Evolutionary conservation across 2,113 vertebrate species (phyloP).

Genomic region (Lichenostomus cassidix): DNA sequence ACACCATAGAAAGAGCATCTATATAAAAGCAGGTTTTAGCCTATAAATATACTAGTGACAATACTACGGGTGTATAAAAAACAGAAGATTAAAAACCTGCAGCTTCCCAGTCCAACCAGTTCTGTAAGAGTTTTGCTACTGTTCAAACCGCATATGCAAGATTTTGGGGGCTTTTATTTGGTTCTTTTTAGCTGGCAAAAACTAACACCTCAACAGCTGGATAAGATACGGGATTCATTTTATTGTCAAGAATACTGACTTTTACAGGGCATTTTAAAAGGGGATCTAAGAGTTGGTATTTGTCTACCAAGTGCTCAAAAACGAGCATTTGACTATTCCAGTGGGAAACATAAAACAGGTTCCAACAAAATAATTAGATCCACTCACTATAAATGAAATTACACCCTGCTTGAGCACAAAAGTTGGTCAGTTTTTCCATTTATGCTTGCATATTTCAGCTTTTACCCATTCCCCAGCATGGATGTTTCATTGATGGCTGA

Average conservation of each 20-base stretch:
- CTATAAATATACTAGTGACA: background rate
- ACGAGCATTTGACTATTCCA: slow-evolving; percentile 1
- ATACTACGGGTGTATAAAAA: background rate
- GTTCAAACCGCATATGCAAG: background rate
- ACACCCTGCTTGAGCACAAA: background rate
- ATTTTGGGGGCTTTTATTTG: background rate
- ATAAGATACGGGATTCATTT: background rate
- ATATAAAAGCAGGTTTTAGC: background rate
- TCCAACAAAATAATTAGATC: background rate
- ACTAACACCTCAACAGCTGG: background rate
- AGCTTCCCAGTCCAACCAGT: background rate
- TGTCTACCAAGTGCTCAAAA: background rate
- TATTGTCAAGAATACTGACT: background rate
- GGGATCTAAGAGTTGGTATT: background rate
- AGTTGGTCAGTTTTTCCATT: slow-evolving; percentile 57
- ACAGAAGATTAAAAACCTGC: background rate
- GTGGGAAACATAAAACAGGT: background rate
- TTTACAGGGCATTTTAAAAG: background rate
- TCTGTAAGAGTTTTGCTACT: background rate
- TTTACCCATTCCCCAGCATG: slow-evolving; percentile 42
- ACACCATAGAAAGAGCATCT: background rate
- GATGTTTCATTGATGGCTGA: slow-evolving; percentile 73
- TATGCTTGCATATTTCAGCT: slow-evolving; percentile 55
- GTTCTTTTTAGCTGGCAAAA: background rate
- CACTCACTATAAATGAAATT: background rate